These are phyloP conservation scores for Saimiri boliviensis DNA, from an alignment of 2,113 vertebrate species.

Conservation along the genomic window DNA sequence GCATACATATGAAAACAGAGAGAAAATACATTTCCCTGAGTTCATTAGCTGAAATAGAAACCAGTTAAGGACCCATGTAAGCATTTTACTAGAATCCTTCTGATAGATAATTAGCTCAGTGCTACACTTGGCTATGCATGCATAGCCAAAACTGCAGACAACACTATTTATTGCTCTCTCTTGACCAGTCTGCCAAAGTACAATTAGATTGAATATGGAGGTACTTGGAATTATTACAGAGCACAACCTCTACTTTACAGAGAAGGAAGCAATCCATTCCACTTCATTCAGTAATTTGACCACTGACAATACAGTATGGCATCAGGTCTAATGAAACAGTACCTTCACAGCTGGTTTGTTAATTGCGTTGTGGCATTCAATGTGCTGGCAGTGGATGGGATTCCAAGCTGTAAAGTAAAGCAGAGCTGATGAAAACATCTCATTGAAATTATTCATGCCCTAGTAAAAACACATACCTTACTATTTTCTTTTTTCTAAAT, in stretches of 20 bases:
- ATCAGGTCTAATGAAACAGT: conserved; percentile 66
- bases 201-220: background rate
- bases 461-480: background rate
- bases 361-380: conserved; percentile 98
- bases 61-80: background rate
- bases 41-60: background rate
- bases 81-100: background rate
- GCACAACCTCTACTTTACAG: background rate
- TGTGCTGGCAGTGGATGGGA: conserved; percentile 99
- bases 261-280: background rate
- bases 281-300: background rate
- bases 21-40: background rate
- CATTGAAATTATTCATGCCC: background rate
- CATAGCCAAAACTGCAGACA: background rate
- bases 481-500: conserved; percentile 10
- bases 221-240: background rate
- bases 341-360: conserved; percentile 99
- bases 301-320: background rate
- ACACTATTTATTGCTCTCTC: background rate
- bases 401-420: conserved; percentile 95
- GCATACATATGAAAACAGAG: background rate
- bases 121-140: background rate
- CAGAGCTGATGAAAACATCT: conserved; percentile 68
- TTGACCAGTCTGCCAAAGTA: background rate
- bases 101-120: background rate